Evolutionary conservation across 1,140 invertebrate genomes (phyloP), one percentile per base, ranked within the genome.

Genomic region (Bombus pascuorum): DNA sequence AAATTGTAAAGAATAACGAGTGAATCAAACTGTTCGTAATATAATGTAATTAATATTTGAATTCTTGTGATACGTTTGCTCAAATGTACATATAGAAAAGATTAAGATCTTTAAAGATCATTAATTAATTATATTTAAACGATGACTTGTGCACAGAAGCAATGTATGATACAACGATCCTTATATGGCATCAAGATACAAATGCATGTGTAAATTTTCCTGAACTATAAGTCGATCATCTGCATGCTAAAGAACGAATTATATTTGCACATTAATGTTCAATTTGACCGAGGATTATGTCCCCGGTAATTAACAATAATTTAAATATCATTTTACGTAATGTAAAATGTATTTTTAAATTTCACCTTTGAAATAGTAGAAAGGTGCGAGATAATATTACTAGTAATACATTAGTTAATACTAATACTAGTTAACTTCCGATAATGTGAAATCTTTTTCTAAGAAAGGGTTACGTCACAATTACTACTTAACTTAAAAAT

Each of bases 181-280:
- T 42, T 39, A 65, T 72, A 22, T 32, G 25, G 32, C n/a, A n/a
- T 77, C 13, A 10, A 83, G 2, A 37, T 37, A 25, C 47, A 68
- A 84, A 37, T 71, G 76, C 66, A 79, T 32, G 76, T 28, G 53
- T 72, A 62, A 62, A 72, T 83, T 83, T 34, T 59, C n/a, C 4
- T 77, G 10, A 57, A 57, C 32, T 18, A n/a, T 22, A 32, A n/a
- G 34, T 5, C 32, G 59, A 53, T 75, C 25, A 22, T 66, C 5
- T 84, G 76, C 83, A 84, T 79, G 83, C 39, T 72, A 34, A 13
- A 37, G 37, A 76, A 8, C 13, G 15, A 79, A 72, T 39, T 72
- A 32, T 71, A 71, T n/a, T 80, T 79, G 76, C 77, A 71, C 57
- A 72, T 53, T 37, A 22, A 77, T 62, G 39, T 62, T 15, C 22